Percentiles rank a stretch among this genome's conserved stretches.
Conservation (phyloP, 1,140 invertebrate species). For the Drosophila subobscura region DNA sequence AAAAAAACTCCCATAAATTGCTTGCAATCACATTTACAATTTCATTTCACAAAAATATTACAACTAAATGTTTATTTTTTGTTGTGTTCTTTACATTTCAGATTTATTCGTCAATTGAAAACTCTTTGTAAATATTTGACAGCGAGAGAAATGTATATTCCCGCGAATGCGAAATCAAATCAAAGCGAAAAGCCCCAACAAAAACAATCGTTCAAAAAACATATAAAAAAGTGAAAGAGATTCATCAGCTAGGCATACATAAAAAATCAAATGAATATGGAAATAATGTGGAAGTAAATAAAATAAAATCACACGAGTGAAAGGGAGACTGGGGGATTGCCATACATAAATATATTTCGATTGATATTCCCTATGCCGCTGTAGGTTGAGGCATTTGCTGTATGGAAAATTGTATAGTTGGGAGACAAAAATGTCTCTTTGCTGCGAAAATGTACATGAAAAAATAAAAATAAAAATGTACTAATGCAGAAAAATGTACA, state of each 20-base stretch:
- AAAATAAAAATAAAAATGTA: background rate
- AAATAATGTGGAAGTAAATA: slow-evolving; percentile 54
- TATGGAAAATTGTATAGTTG: too few species aligned
- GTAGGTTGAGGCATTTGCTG: slow-evolving; percentile 45
- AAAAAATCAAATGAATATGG: slow-evolving; percentile 67
- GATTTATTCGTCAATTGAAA: slow-evolving; percentile 28
- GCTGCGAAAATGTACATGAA: slow-evolving; percentile 36
- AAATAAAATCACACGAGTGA: slow-evolving; percentile 16
- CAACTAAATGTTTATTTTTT: background rate
- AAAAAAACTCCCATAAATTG: background rate
- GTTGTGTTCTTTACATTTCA: slow-evolving; percentile 7
- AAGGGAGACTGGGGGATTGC: too few species aligned
- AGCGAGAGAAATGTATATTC: slow-evolving; percentile 41
- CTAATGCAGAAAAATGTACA: too few species aligned
- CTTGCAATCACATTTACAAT: too few species aligned
- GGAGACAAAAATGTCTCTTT: slow-evolving; percentile 33
- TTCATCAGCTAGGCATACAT: slow-evolving; percentile 50
- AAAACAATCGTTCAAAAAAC: slow-evolving; percentile 27
- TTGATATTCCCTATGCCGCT: slow-evolving; percentile 41
- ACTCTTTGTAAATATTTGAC: slow-evolving; percentile 21
- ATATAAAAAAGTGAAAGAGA: slow-evolving; percentile 34
- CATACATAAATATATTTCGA: slow-evolving; percentile 41
- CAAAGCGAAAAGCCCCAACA: slow-evolving; percentile 29
- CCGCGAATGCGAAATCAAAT: slow-evolving; percentile 55
- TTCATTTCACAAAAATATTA: background rate